Conservation (phyloP, 2,113 vertebrate genomes). For the Nymphicus hollandicus region DNA sequence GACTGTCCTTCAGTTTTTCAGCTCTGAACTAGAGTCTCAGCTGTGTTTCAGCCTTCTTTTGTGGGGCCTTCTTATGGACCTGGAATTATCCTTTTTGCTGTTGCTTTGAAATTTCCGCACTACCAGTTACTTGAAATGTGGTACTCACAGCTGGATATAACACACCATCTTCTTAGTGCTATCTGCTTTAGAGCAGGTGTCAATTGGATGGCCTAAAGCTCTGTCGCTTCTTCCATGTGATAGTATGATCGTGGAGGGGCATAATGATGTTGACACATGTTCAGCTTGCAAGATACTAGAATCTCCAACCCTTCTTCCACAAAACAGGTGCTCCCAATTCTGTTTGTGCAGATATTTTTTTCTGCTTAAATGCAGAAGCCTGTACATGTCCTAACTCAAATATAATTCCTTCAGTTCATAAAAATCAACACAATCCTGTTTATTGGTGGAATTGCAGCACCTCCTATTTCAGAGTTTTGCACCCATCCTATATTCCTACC, state of each 20-base stretch:
- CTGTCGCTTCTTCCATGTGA: background rate
- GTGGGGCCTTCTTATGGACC: background rate
- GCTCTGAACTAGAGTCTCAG: background rate
- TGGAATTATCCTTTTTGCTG: background rate
- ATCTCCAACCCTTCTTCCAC: background rate
- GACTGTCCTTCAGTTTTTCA: background rate
- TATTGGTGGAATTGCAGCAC: background rate
- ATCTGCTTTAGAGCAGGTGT: background rate
- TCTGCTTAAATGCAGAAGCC: background rate
- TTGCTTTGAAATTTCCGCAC: background rate
- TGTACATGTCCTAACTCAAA: background rate
- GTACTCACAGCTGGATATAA: background rate
- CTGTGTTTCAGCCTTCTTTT: background rate
- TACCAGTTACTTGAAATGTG: background rate
- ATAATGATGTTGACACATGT: fast-evolving
- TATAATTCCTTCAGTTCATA: background rate
- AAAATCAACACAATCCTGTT: background rate
- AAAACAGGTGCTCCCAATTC: background rate
- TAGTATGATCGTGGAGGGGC: background rate
- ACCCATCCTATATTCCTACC: background rate
- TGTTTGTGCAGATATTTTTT: background rate
- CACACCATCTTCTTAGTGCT: background rate
- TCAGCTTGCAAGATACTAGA: background rate
- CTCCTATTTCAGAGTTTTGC: background rate
- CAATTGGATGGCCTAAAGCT: background rate